Conservation (phyloP, 30 jellyfish, hydroid and myxozoan species). For the Hydra vulgaris region DNA sequence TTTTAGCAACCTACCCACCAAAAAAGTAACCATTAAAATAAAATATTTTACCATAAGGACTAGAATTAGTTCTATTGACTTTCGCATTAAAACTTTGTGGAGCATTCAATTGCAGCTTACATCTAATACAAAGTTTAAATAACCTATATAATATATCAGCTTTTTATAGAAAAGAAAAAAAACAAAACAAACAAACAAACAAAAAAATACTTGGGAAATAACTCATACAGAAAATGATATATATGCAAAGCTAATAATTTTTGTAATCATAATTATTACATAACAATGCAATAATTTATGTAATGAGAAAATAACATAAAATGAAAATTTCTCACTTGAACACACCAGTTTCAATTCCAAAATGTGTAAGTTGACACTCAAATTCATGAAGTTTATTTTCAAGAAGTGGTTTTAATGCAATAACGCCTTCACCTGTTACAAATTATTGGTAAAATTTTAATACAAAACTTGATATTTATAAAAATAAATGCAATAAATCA, state of each 20-base stretch:
- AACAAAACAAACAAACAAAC: no score
- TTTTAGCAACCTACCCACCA: not conserved
- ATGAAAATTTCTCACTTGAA: slow-evolving; percentile 42
- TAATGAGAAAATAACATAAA: not conserved
- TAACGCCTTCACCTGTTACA: slow-evolving; percentile 67
- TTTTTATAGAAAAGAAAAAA: no score
- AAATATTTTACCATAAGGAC: not conserved
- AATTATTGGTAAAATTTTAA: not conserved
- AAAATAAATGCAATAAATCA: no score
- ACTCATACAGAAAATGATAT: no score
- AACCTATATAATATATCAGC: no score
- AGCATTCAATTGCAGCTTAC: not conserved
- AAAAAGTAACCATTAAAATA: not conserved
- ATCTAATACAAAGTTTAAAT: not conserved
- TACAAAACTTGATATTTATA: no score
- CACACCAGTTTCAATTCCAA: slow-evolving; percentile 80
- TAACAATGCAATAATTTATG: not conserved
- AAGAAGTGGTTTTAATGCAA: slow-evolving; percentile 53
- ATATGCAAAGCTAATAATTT: no score
- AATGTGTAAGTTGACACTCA: slow-evolving; percentile 46
- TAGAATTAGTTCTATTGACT: not conserved
- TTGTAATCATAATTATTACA: no score
- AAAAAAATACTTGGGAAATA: no score
- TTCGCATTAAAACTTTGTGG: slow-evolving; percentile 1
- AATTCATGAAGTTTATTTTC: slow-evolving; percentile 26